Percentiles rank a stretch among this genome's conserved stretches.
These are phyloP conservation scores for Hemibagrus wyckioides DNA, from an alignment of 2,113 vertebrate genomes.

Conservation along the genomic window DNA sequence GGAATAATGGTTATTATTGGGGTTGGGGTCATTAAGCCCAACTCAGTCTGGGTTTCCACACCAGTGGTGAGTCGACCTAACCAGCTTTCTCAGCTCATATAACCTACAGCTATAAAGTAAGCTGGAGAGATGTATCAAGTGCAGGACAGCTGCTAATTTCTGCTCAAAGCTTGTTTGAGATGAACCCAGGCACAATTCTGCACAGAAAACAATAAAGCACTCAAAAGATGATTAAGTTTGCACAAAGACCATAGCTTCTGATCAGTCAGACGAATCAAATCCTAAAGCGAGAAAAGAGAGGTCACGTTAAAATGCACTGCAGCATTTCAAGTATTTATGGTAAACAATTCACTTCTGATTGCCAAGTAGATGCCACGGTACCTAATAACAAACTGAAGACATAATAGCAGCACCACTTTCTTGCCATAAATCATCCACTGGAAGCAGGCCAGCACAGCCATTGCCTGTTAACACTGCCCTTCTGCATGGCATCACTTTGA, in stretches of 20 bases:
- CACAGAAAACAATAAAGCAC: slow-evolving; percentile 39
- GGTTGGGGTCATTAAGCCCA: background rate
- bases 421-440: slow-evolving; percentile 41
- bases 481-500: slow-evolving; percentile 25
- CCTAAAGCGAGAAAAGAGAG: background rate
- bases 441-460: slow-evolving; percentile 24
- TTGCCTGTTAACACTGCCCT: slow-evolving; percentile 36
- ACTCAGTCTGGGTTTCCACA: background rate
- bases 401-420: slow-evolving; percentile 12
- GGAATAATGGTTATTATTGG: background rate
- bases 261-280: slow-evolving; percentile 22
- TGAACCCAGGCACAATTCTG: slow-evolving; percentile 20
- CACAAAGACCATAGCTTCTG: background rate
- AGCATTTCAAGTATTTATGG: background rate
- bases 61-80: background rate
- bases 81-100: background rate
- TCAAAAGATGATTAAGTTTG: slow-evolving; percentile 44
- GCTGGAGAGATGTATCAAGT: background rate
- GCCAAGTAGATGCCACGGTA: background rate
- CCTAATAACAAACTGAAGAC: slow-evolving; percentile 32
- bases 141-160: background rate
- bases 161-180: background rate
- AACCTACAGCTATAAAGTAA: background rate
- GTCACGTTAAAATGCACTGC: background rate
- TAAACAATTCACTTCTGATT: slow-evolving; percentile 11